A percentile compares a stretch with the other conserved stretches of the same genome.
Evolutionary conservation across 2,888 invertebrate genomes (phyloP).

Genomic region (Xanthorhoe designata): DNA sequence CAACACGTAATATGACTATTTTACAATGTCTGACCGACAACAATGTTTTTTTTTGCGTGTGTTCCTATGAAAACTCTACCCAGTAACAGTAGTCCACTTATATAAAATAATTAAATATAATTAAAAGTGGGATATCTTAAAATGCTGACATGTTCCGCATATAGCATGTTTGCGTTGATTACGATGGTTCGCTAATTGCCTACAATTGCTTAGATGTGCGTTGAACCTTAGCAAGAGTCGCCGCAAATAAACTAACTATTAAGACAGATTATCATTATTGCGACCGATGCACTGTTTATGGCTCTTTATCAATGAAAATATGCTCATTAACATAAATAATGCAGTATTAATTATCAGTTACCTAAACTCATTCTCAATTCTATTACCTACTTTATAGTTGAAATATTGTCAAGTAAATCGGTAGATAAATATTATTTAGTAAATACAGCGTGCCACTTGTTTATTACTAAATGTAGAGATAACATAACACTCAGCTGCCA

Average conservation of each 20-base stretch:
- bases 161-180: constrained; percentile 76
- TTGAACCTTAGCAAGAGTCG: constrained; percentile 72
- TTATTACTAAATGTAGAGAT: constrained; percentile 14
- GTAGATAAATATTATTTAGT: constrained; percentile 23
- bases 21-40: not conserved
- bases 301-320: constrained; percentile 56
- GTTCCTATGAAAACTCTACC: not conserved
- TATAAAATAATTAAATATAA: no score
- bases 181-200: constrained; percentile 75
- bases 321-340: constrained; percentile 28
- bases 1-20: not conserved
- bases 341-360: constrained; percentile 23
- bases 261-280: constrained; percentile 49
- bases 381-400: constrained; percentile 19
- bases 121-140: constrained; percentile 9
- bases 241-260: constrained; percentile 61
- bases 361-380: constrained; percentile 29
- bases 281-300: constrained; percentile 56
- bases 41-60: not conserved
- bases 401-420: constrained; percentile 20
- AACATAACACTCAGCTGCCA: constrained; percentile 13
- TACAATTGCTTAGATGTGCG: constrained; percentile 81
- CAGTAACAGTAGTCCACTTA: not conserved
- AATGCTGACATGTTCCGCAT: constrained; percentile 59
- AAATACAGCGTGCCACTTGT: constrained; percentile 16